A percentile compares a stretch with the other conserved stretches of the same genome.
Conservation (phyloP, 1,140 invertebrate genomes). For the Euura lappo region DNA sequence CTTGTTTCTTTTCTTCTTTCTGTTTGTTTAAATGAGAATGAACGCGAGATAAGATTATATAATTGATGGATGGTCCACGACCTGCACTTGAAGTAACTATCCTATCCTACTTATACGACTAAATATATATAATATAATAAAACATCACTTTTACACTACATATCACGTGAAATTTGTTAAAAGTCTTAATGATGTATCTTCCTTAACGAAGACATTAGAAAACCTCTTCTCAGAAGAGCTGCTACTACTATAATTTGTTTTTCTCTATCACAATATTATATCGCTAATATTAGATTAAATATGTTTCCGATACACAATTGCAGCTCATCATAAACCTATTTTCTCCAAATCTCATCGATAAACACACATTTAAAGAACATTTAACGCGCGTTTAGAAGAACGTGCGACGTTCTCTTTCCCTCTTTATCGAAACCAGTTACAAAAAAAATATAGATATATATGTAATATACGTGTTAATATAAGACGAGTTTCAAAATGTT, state of each 20-base stretch:
- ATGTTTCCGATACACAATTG: slow-evolving; percentile 1
- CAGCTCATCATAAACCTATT: background rate
- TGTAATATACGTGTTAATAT: background rate
- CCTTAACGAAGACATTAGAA: slow-evolving; percentile 41
- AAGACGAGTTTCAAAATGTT: background rate
- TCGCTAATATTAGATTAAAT: background rate
- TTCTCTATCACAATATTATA: slow-evolving; percentile 50
- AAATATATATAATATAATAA: slow-evolving; percentile 34
- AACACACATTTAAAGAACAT: no score
- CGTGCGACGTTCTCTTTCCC: no score
- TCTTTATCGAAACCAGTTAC: no score
- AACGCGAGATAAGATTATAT: background rate
- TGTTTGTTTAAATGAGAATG: background rate
- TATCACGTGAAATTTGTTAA: slow-evolving; percentile 53
- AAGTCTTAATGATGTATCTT: slow-evolving; percentile 53
- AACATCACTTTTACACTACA: slow-evolving; percentile 40
- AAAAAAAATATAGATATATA: no score
- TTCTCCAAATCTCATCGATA: no score
- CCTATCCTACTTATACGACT: slow-evolving; percentile 27
- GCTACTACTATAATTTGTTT: slow-evolving; percentile 41
- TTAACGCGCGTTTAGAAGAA: no score
- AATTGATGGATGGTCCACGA: slow-evolving; percentile 16
- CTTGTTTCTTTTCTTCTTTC: background rate
- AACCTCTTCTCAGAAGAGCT: slow-evolving; percentile 46
- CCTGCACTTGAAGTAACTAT: slow-evolving; percentile 31